phyloP scores from a whole-genome alignment of 2,113 vertebrate genomes.

The Xenopus laevis region DNA sequence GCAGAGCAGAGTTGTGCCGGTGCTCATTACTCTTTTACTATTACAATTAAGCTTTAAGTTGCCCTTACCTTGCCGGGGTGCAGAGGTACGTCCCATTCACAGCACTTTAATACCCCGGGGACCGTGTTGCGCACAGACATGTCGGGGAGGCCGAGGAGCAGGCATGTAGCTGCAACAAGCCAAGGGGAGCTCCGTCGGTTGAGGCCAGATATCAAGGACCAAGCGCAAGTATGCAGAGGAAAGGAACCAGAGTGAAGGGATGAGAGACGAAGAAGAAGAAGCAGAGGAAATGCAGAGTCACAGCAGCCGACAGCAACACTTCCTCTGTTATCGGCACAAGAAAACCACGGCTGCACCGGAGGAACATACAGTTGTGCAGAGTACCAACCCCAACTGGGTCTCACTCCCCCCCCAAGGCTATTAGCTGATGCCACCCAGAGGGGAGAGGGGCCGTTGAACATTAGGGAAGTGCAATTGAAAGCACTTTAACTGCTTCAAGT shows the following conservation, averaged over 20 bases:
- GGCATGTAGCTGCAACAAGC: not conserved
- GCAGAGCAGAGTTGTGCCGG: too few relatives aligned
- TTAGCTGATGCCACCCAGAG: too few relatives aligned
- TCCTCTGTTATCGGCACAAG: constrained; percentile 54
- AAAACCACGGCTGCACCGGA: not conserved
- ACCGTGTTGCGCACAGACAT: not conserved
- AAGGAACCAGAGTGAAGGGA: not conserved
- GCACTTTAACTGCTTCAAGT: too few relatives aligned
- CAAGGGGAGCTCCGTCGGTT: not conserved
- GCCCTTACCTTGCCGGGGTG: constrained; percentile 6
- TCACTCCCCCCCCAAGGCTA: too few relatives aligned
- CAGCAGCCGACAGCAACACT: constrained; percentile 64
- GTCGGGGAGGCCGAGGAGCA: not conserved
- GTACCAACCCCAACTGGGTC: too few relatives aligned
- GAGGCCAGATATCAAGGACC: not conserved
- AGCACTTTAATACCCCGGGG: not conserved
- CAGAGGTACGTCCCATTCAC: too few relatives aligned
- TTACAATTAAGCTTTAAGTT: too few relatives aligned
- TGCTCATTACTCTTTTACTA: too few relatives aligned
- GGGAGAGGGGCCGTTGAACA: too few relatives aligned
- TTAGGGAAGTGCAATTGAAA: too few relatives aligned
- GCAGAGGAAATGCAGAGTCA: constrained; percentile 77
- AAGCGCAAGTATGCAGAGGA: not conserved
- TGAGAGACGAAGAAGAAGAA: not conserved
- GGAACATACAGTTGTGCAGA: not conserved